phyloP scores from a whole-genome alignment of 2,113 vertebrate species.

The Podarcis muralis region DNA sequence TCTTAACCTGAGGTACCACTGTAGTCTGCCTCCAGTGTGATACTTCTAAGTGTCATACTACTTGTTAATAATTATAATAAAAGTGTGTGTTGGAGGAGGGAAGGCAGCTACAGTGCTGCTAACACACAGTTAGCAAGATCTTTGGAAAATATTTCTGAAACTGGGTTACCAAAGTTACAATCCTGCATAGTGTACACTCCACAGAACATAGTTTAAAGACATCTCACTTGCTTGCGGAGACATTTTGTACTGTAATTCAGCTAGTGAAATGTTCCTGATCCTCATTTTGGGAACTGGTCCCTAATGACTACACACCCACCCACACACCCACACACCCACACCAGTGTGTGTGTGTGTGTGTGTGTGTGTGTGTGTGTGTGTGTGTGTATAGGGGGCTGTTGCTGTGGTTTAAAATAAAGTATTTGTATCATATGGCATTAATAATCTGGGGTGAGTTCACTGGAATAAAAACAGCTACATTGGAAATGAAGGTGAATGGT shows the following conservation, averaged over 20 bases:
- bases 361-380: not conserved
- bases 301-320: not conserved
- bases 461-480: not conserved
- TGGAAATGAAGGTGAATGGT: not conserved
- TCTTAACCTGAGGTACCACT: too few relatives aligned
- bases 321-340: too few relatives aligned
- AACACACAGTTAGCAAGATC: not conserved
- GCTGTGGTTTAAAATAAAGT: not conserved
- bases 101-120: not conserved
- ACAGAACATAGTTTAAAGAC: not conserved
- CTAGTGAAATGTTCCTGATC: slow-evolving; percentile 10
- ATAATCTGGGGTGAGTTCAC: slow-evolving; percentile 6
- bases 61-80: slow-evolving; percentile 4
- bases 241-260: not conserved
- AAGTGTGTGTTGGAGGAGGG: not conserved
- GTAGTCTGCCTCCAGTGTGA: too few relatives aligned
- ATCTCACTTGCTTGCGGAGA: not conserved
- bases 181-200: not conserved
- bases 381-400: not conserved
- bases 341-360: too few relatives aligned
- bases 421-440: not conserved
- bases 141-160: not conserved
- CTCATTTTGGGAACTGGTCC: not conserved
- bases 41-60: not conserved
- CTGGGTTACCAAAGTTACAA: not conserved